Evolutionary conservation across 2,113 vertebrate genomes (phyloP).

Genomic region (Bos indicus): DNA sequence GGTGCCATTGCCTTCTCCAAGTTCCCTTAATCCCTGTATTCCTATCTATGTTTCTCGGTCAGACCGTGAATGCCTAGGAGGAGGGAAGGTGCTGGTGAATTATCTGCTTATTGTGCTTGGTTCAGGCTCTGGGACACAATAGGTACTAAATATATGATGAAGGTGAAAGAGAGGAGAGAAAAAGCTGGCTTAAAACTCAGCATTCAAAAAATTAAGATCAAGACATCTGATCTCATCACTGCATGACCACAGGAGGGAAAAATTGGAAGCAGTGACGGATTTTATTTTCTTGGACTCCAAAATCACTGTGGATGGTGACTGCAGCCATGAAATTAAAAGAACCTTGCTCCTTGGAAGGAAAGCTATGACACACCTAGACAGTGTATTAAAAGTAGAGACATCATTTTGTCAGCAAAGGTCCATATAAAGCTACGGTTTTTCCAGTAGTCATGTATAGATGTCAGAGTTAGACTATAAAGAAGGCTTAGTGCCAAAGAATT

Average conservation of each 20-base stretch:
- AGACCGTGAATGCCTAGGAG: neutral
- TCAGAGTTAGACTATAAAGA: neutral
- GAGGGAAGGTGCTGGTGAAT: neutral
- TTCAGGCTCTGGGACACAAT: neutral
- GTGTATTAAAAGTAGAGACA: neutral
- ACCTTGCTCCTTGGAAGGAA: neutral
- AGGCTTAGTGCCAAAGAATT: neutral
- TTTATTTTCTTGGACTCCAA: neutral
- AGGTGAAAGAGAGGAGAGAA: neutral
- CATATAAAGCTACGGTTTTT: neutral
- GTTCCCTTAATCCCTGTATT: fast-evolving
- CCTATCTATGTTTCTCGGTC: fast-evolving
- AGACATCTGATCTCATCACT: neutral
- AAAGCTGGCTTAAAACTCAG: neutral
- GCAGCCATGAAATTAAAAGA: neutral
- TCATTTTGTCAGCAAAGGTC: neutral
- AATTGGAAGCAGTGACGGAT: neutral
- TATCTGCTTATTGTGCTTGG: neutral
- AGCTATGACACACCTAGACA: neutral
- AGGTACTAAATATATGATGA: neutral
- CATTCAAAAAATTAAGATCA: neutral
- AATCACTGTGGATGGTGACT: neutral
- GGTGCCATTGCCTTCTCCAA: no score
- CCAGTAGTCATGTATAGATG: neutral
- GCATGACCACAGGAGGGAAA: neutral